phyloP scores from a whole-genome alignment of 2,113 vertebrate genomes.

The Neogobius melanostomus region DNA sequence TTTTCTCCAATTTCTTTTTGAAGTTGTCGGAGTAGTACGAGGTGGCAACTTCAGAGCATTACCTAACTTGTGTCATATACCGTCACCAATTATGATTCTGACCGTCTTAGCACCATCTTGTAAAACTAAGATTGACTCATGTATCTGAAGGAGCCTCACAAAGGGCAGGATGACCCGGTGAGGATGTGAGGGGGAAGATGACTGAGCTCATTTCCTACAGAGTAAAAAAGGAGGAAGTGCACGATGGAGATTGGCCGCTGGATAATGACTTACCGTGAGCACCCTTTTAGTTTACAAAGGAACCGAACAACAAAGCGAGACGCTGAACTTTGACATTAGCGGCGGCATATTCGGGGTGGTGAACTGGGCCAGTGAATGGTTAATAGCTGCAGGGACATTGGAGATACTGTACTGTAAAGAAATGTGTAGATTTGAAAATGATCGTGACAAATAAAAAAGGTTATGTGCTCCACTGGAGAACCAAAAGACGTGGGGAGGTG shows the following conservation, averaged over 20 bases:
- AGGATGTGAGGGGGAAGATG: conserved; percentile 37
- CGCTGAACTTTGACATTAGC: conserved; percentile 33
- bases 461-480: too few relatives aligned
- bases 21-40: too few relatives aligned
- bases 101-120: not conserved
- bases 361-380: conserved; percentile 23
- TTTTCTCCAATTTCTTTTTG: too few relatives aligned
- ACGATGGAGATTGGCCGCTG: conserved; percentile 24
- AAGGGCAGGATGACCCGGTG: conserved; percentile 47
- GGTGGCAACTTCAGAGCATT: too few relatives aligned
- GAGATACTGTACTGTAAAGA: too few relatives aligned
- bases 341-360: conserved; percentile 16
- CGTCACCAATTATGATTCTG: too few relatives aligned
- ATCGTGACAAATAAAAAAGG: too few relatives aligned
- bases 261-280: conserved; percentile 45
- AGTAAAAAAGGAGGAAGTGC: conserved; percentile 52
- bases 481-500: too few relatives aligned
- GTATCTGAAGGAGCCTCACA: not conserved
- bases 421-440: too few relatives aligned
- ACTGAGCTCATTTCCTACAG: conserved; percentile 67
- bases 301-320: conserved; percentile 24
- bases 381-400: not conserved
- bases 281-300: not conserved
- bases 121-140: conserved; percentile 13
- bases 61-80: too few relatives aligned